A percentile compares a stretch with the other conserved stretches of the same genome.
phyloP scores from a whole-genome alignment of 2,888 invertebrate genomes.

The Litoditis marina region DNA sequence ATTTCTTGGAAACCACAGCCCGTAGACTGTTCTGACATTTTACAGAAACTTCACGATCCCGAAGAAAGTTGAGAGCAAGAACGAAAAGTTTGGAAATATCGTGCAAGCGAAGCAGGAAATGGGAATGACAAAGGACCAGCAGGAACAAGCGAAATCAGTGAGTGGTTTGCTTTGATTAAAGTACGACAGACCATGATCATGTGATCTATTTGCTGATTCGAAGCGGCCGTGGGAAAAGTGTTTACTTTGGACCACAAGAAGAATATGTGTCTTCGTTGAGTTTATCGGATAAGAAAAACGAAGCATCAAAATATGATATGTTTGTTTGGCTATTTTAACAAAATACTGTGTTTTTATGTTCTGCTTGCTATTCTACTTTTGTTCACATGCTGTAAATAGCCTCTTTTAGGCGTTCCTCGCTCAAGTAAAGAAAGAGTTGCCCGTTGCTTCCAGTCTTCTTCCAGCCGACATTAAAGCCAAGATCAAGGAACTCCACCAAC shows the following conservation, averaged over 20 bases:
- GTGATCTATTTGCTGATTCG: background rate
- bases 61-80: slow-evolving; percentile 46
- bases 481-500: slow-evolving; percentile 57
- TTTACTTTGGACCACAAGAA: too few relatives aligned
- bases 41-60: slow-evolving; percentile 45
- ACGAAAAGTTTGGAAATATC: slow-evolving; percentile 69
- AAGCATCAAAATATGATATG: too few relatives aligned
- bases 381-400: background rate
- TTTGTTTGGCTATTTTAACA: too few relatives aligned
- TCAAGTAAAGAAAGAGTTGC: slow-evolving; percentile 35
- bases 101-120: slow-evolving; percentile 89
- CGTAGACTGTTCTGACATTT: too few relatives aligned
- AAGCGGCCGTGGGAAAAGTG: too few relatives aligned
- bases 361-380: background rate
- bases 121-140: slow-evolving; percentile 98
- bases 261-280: too few relatives aligned
- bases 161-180: slow-evolving; percentile 2
- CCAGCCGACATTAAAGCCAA: slow-evolving; percentile 49
- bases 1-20: too few relatives aligned
- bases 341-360: too few relatives aligned
- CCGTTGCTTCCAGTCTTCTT: slow-evolving; percentile 27
- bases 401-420: slow-evolving; percentile 32
- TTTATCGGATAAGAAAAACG: too few relatives aligned
- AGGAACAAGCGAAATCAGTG: slow-evolving; percentile 84
- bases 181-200: too few relatives aligned